Conservation (phyloP, 2,888 invertebrate genomes). For the Archaeoteleia sp. region DNA sequence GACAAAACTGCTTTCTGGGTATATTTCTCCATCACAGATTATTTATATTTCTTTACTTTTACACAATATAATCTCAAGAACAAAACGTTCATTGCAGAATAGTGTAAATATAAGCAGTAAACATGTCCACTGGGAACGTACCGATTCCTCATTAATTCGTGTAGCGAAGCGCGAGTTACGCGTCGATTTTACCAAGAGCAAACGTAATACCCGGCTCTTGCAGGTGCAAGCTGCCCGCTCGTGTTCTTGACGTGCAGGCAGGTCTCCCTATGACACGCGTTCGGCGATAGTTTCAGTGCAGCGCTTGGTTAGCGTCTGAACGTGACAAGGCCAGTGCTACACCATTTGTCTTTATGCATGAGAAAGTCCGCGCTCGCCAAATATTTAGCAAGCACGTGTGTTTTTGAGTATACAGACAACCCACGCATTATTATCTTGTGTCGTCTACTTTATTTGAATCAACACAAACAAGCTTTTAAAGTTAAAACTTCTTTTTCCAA, state of each 20-base stretch:
- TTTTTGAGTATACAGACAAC: slow-evolving; percentile 35
- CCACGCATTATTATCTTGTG: slow-evolving; percentile 23
- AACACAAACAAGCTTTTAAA: slow-evolving; percentile 13
- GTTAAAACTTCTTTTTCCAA: slow-evolving; percentile 12
- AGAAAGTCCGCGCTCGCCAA: slow-evolving; percentile 61
- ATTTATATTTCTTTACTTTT: too few species aligned
- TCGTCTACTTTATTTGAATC: slow-evolving; percentile 38
- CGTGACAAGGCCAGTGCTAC: slow-evolving; percentile 66
- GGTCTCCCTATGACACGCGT: slow-evolving; percentile 63
- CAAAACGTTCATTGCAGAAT: too few species aligned
- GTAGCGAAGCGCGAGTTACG: slow-evolving; percentile 51
- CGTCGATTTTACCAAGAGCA: slow-evolving; percentile 50
- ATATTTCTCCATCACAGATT: too few species aligned
- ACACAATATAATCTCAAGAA: too few species aligned
- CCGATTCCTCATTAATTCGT: slow-evolving; percentile 52
- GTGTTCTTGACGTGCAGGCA: slow-evolving; percentile 67
- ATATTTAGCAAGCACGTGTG: slow-evolving; percentile 47
- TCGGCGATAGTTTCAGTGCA: slow-evolving; percentile 52
- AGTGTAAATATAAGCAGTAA: slow-evolving; percentile 49
- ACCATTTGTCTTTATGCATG: slow-evolving; percentile 68
- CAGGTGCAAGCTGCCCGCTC: slow-evolving; percentile 56
- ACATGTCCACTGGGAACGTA: slow-evolving; percentile 43
- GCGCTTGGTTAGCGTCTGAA: slow-evolving; percentile 66
- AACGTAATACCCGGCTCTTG: slow-evolving; percentile 42
- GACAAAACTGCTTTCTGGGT: too few species aligned